Evolutionary conservation across 1,140 invertebrate genomes (phyloP), one percentile per base, ranked within the genome.

Genomic region (Lethocerus indicus): DNA sequence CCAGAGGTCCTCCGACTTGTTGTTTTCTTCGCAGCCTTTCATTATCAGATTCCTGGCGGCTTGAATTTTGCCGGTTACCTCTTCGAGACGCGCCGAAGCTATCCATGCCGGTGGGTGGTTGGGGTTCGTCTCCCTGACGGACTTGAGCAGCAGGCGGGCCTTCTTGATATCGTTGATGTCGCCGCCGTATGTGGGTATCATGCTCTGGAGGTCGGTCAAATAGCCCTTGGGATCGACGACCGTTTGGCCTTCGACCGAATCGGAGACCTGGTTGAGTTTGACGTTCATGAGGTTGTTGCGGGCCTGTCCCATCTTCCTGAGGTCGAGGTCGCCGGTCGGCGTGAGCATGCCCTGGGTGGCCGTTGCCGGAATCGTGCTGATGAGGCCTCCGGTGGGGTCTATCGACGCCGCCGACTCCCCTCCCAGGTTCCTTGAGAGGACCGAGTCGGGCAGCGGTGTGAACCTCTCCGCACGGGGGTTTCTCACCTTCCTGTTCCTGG

Each of bases 141-240:
- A 97, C 63, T 98, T 98, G 1, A 99, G 64, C 13, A 99, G 66
- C n/a, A 97, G 66, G 51, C 95, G 71, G 0, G 93, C 94, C 66
- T 98, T 99, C 64, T 99, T 99, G 4, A 98, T 95, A 62, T 99
- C 95, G 67, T 75, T 79, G 47, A 98, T 97, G 64, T 99, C 95
- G 9, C 92, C 93, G 6, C 93, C 93, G 66, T 96, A 92, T 16
- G 88, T 88, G 0, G 95, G 95, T 57, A 98, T 90, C 91, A 98
- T 98, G 32, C 90, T 95, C 62, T 98, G 93, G 26, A 99, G 69
- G 68, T 98, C 94, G 3, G 96, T 99, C 7, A 99, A 70, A 64
- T 99, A 99, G 12, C 95, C 95, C 68, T 98, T 98, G 0, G 96
- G 95, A 73, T 99, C 96, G 2, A 99, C 93, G 0, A 98, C 95